Conservation (phyloP, 2,113 vertebrate species). For the Ancistrus triradiatus region DNA sequence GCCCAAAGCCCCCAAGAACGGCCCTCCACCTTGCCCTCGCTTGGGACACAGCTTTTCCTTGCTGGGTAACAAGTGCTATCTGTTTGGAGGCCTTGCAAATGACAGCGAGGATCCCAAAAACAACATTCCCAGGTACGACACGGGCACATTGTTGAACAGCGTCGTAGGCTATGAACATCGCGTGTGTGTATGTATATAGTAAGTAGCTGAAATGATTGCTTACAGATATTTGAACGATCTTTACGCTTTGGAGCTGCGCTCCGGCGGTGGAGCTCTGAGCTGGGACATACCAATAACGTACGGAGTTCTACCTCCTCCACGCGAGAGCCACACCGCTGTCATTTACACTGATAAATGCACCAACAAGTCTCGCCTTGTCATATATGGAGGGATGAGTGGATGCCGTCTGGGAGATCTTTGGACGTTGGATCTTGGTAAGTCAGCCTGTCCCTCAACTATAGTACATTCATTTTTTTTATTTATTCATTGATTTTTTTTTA, state of each 20-base stretch:
- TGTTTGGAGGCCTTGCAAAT: constrained; percentile 86
- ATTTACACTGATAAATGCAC: constrained; percentile 74
- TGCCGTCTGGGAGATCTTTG: constrained; percentile 84
- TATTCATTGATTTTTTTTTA: too few species aligned
- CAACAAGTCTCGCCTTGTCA: constrained; percentile 73
- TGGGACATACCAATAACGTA: constrained; percentile 84
- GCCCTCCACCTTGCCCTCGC: constrained; percentile 80
- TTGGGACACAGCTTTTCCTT: constrained; percentile 86
- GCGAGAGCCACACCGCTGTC: constrained; percentile 83
- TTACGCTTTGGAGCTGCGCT: constrained; percentile 77
- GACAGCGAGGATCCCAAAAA: constrained; percentile 88
- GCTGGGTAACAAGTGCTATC: constrained; percentile 85
- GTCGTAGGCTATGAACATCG: too few species aligned
- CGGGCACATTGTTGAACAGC: too few species aligned
- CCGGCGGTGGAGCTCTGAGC: constrained; percentile 74
- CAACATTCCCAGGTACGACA: constrained; percentile 83
- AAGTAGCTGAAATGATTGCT: too few species aligned
- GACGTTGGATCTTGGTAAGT: constrained; percentile 80
- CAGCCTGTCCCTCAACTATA: too few species aligned
- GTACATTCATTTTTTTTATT: too few species aligned
- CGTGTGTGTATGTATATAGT: too few species aligned
- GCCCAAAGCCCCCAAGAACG: constrained; percentile 74
- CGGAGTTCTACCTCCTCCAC: constrained; percentile 74
- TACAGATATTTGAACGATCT: constrained; percentile 81
- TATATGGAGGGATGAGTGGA: constrained; percentile 86